These are phyloP conservation scores for Orthosia gracilis DNA, from an alignment of 2,888 invertebrate genomes.

Conservation along the genomic window DNA sequence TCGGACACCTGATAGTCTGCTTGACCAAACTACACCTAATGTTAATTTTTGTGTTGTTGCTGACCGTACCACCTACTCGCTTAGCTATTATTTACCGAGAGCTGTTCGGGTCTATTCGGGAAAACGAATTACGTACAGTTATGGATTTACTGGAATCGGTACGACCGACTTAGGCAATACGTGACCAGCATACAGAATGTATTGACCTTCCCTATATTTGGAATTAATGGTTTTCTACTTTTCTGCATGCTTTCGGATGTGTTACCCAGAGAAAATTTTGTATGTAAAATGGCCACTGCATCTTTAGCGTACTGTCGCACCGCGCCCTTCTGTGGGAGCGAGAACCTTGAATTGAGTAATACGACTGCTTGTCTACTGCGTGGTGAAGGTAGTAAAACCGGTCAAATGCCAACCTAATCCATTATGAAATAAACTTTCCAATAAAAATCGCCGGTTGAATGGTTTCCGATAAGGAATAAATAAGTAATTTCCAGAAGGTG, in stretches of 20 bases:
- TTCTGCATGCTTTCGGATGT: constrained; percentile 6
- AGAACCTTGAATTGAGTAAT: neutral
- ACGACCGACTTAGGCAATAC: constrained; percentile 46
- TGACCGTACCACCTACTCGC: neutral
- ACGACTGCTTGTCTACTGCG: neutral
- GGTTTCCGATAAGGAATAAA: constrained; percentile 31
- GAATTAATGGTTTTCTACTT: constrained; percentile 19
- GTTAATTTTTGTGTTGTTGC: constrained; percentile 3
- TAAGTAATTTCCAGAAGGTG: constrained; percentile 8
- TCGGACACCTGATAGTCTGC: too few relatives aligned
- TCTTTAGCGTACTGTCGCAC: too few relatives aligned
- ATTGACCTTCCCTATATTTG: constrained; percentile 26
- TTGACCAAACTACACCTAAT: neutral
- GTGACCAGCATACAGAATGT: constrained; percentile 50
- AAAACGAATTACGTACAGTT: constrained; percentile 53
- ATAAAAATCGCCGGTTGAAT: constrained; percentile 16
- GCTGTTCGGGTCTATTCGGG: constrained; percentile 29
- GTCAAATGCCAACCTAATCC: neutral
- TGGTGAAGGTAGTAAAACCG: neutral
- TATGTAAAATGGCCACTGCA: neutral
- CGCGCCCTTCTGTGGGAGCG: too few relatives aligned
- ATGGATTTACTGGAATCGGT: constrained; percentile 49
- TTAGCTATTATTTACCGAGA: constrained; percentile 35
- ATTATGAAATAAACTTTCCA: constrained; percentile 9
- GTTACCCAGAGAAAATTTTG: neutral